These are phyloP conservation scores for Siphonodentalium dalli DNA, from an alignment of 2,888 invertebrate species.

Conservation along the genomic window DNA sequence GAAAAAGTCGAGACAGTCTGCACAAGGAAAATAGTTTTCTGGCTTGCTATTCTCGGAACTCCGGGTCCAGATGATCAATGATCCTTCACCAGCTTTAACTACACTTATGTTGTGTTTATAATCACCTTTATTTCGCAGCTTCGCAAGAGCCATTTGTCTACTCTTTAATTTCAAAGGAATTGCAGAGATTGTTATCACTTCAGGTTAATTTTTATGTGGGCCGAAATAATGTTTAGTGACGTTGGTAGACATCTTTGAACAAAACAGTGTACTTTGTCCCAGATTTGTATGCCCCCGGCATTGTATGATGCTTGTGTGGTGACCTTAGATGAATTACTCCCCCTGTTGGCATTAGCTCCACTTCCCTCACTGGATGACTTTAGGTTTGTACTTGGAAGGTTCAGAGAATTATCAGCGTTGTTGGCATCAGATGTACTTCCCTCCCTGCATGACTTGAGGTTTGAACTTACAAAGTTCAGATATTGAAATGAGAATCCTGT, in stretches of 20 bases:
- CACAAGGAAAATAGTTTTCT: background rate
- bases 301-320: no score
- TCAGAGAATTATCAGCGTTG: no score
- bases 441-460: no score
- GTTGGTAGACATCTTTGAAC: background rate
- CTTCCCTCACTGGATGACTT: no score
- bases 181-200: background rate
- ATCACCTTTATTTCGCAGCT: background rate
- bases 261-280: background rate
- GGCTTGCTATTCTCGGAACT: background rate
- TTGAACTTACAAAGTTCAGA: no score
- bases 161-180: background rate
- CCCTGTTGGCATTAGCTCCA: no score
- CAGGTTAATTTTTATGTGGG: background rate
- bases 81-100: background rate
- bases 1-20: background rate
- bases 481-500: no score
- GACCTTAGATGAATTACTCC: no score
- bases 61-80: background rate
- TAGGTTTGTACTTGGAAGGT: no score
- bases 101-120: background rate
- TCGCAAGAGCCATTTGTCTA: background rate
- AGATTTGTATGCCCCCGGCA: background rate
- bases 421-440: no score
- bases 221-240: background rate